Evolutionary conservation across 2,797 vertebrate species (phyloP).

Genomic region (Rhabdophis nuchalis): DNA sequence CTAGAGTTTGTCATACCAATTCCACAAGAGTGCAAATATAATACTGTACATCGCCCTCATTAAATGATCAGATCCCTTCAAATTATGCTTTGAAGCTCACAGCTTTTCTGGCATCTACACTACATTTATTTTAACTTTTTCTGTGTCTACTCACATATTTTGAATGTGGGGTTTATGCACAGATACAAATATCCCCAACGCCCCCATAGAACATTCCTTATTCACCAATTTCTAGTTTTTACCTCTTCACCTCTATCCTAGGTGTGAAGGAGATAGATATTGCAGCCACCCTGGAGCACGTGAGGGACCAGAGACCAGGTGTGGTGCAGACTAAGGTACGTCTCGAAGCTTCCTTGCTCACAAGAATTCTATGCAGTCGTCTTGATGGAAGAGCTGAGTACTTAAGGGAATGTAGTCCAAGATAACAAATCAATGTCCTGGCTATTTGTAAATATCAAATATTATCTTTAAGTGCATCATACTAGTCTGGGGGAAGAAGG

Average conservation of each 20-base stretch:
- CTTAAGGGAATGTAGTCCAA: background rate
- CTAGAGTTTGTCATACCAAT: background rate
- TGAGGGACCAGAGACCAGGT: constrained; percentile 91
- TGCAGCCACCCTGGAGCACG: constrained; percentile 91
- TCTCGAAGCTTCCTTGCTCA: background rate
- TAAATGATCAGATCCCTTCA: background rate
- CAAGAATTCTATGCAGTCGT: background rate
- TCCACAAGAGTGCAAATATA: background rate
- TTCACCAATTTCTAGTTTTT: background rate
- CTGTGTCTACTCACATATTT: background rate
- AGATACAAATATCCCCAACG: background rate
- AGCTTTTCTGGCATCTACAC: no score
- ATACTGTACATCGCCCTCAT: background rate
- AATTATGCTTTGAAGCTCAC: background rate
- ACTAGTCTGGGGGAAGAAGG: background rate
- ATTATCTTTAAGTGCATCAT: background rate
- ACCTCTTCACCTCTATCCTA: constrained; percentile 43
- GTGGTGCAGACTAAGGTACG: constrained; percentile 93
- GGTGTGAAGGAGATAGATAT: constrained; percentile 98
- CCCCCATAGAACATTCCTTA: background rate
- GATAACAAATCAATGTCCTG: background rate
- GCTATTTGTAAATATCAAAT: background rate
- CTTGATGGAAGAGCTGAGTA: background rate
- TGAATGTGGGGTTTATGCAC: background rate
- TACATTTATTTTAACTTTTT: background rate